Evolutionary conservation across 2,888 invertebrate species (phyloP), one percentile per base, ranked within the genome.

Genomic region (Meloe dianella): DNA sequence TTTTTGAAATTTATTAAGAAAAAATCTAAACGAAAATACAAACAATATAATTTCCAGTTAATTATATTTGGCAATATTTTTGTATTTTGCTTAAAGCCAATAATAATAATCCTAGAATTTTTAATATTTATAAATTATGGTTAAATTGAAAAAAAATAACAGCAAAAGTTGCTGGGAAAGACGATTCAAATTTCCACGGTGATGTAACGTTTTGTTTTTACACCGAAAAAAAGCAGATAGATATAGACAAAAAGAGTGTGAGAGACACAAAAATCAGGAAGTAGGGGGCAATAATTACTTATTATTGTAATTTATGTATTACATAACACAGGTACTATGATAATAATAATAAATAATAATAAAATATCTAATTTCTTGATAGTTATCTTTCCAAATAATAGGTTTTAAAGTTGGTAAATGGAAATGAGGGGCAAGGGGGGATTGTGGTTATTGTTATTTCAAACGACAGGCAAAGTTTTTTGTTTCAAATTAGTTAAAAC

Each of bases 321-420:
- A 20, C 24, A 24, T 51, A 51, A 51, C 51, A 47, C 8, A 2
- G 5, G 5, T 17, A 51, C 10, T 22, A 51, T 51, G 51, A 51
- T 51, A 8, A 51, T 51, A 2, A 51, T 24, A 5, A 51, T 24
- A 12, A 51, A 51, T 51, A 51, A 51, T 51, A 47, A 47, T 47
- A 47, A 47, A 20, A 20, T 47, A 47, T 8, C 20, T 9, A 20
- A 20, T 47, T 51, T 22, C 22, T 51, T 51, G 51, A 51, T 51
- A 24, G 5, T 22, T 51, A 51, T 51, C 51, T 51, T 51, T 51
- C 12, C 24, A 51, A 51, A 51, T 51, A 22, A 51, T 51, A 24
- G 24, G 22, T 24, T 22, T 51, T 24, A 22, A 14, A 12, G 22
- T 51, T 24, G 22, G 24, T 24, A 4, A 24, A 51, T 20, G 20